Evolutionary conservation across 2,113 vertebrate species (phyloP), one percentile per base, ranked within the genome.

Genomic region (Proteles cristata): DNA sequence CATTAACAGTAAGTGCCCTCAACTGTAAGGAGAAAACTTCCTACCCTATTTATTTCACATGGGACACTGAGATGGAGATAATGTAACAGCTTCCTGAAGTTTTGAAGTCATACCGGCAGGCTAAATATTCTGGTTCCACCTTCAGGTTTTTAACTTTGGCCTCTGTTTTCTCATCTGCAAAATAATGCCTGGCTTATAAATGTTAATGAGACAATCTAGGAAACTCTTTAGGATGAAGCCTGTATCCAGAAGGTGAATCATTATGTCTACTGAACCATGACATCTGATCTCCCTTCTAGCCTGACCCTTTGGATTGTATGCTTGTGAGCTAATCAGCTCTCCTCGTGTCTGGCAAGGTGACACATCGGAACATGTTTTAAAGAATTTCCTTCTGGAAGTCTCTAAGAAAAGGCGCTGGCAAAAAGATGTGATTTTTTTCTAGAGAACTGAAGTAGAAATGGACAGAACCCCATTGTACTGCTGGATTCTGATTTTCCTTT

Each of bases 401-500:
- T 73, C 17, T 58, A 79, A 83, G 10, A 26, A 74, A 63, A 84
- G 68, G 39, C 87, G 25, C 1, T 33, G 35, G 55, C 48, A 28
- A 76, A 84, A 79, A 76, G 73, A 77, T 5, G 31, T 74, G 33
- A 53, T 35, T 89, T 90, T 43, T 68, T 39, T 23, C 0, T 23
- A 7, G 45, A 92, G 66, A 77, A 71, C 2, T 35, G 61, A 76
- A 33, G 11, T 4, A 23, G 33, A 3, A 45, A n/a, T 0, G 11
- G 50, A 53, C 8, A n/a, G 53, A 69, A 25, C 7, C 69, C 0
- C 0, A 21, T 0, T 2, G 23, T 5, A 21, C 21, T 21, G 3
- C 15, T 39, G 15, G 50, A 23, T 19, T 81, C 65, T n/a, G 21
- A 43, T 33, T 21, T 35, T 4, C 79, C 63, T 88, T 88, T 73